Base-by-base conservation (phyloP, 2,888 invertebrate genomes). In the Lithophane socia region DNA sequence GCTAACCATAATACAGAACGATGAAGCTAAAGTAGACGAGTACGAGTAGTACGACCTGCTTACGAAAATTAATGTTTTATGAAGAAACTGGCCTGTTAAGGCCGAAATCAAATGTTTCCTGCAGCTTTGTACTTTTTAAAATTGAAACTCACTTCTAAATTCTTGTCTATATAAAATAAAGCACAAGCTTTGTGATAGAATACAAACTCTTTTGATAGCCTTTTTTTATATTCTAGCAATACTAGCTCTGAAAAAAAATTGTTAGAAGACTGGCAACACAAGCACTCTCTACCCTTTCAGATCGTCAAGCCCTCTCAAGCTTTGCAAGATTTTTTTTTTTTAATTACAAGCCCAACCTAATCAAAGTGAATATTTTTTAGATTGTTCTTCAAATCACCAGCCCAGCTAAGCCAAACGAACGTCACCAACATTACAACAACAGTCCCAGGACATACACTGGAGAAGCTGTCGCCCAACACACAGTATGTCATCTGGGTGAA, bases 401-500 rank as follows among this genome's bases (percentile, higher is more conserved):
- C 90, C 2, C 93, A 92, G 60, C 97, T 97, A 70, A 97, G 97
- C 29, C 97, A 97, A 70, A 97, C 97, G 47, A 97, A 97, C 83
- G 97, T 97, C 84, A 97, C 97, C 24, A 95, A 96, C 69, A 95
- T 97, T 44, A 97, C 97, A 67, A 98, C 98, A 0, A 97, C 97
- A 8, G 97, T 98, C 0, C 98, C 98, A 1, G 98, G 98, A 71
- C 97, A 98, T 83, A 98, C 97, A 77, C 95, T 98, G 85, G 98
- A 97, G 89, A 97, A 97, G 88, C 94, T 98, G 66, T 97, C 97
- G 56, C 98, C 98, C 0, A 98, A 98, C 95, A 98, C 98, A 0
- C 98, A 98, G 94, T 98, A 98, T 92, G 98, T 98, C 69, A 97
- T 98, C 72, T 98, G 98, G 95, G 98, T 98, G 65, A 97, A 97